phyloP scores from a whole-genome alignment of 2,888 invertebrate genomes.

The Melinaea marsaeus region DNA sequence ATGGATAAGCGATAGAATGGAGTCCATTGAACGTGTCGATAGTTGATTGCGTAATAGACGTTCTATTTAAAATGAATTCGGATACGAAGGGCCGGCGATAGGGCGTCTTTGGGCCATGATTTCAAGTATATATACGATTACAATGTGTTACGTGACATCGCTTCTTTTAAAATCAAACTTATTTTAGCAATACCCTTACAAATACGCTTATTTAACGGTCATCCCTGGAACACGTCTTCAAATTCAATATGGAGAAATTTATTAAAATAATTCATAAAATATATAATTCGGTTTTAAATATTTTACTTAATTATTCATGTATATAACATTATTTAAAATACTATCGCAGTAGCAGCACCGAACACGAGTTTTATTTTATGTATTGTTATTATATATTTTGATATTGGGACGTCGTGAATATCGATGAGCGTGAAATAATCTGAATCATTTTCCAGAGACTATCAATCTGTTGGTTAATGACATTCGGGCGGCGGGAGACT shows the following conservation, averaged over 20 bases:
- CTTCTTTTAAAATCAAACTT: slow-evolving; percentile 13
- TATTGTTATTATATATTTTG: slow-evolving; percentile 31
- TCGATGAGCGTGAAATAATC: slow-evolving; percentile 71
- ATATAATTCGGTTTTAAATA: no score
- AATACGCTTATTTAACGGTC: background rate
- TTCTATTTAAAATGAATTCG: slow-evolving; percentile 71
- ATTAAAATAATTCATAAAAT: no score
- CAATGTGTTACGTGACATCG: slow-evolving; percentile 17
- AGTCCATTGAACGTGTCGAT: slow-evolving; percentile 57
- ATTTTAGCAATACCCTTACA: slow-evolving; percentile 12
- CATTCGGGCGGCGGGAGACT: slow-evolving; percentile 63
- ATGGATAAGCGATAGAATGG: slow-evolving; percentile 71
- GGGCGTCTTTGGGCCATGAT: slow-evolving; percentile 10
- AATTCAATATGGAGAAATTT: no score
- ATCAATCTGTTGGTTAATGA: slow-evolving; percentile 73
- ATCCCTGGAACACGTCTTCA: no score
- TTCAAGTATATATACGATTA: slow-evolving; percentile 8
- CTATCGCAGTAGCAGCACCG: slow-evolving; percentile 10
- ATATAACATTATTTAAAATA: slow-evolving; percentile 9
- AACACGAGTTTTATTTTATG: slow-evolving; percentile 16
- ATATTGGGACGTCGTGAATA: slow-evolving; percentile 47
- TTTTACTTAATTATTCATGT: no score
- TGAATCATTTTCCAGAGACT: slow-evolving; percentile 66
- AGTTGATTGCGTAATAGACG: slow-evolving; percentile 70
- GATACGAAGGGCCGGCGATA: slow-evolving; percentile 41